Conservation (phyloP, 2,888 invertebrate genomes). For the Troides helena region DNA sequence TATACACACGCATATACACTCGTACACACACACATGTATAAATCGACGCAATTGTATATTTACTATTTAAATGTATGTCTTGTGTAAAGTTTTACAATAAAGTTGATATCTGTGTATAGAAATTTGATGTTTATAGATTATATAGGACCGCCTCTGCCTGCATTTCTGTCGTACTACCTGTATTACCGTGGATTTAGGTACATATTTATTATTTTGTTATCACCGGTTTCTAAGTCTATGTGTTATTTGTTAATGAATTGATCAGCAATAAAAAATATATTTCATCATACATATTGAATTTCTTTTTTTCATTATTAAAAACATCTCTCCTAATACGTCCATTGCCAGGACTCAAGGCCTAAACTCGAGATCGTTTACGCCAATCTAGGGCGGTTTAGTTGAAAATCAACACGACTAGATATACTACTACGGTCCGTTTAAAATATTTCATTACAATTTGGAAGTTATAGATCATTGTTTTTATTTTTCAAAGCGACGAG, state of each 20-base stretch:
- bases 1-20: not conserved
- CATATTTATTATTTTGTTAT: constrained; percentile 77
- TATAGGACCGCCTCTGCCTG: constrained; percentile 46
- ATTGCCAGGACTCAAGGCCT: too few relatives aligned
- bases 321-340: too few relatives aligned
- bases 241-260: constrained; percentile 74
- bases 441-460: too few relatives aligned
- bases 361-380: too few relatives aligned
- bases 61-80: constrained; percentile 55
- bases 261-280: constrained; percentile 73
- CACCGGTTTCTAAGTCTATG: constrained; percentile 73
- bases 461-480: too few relatives aligned
- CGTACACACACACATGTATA: constrained; percentile 2
- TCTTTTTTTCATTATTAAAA: constrained; percentile 33
- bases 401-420: too few relatives aligned
- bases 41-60: constrained; percentile 49
- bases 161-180: constrained; percentile 53
- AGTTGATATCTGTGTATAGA: constrained; percentile 41
- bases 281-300: constrained; percentile 60
- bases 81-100: constrained; percentile 41
- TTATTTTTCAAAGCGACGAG: too few relatives aligned
- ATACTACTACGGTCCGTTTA: too few relatives aligned
- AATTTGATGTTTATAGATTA: constrained; percentile 43
- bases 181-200: constrained; percentile 70
- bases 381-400: too few relatives aligned